Conservation (phyloP, 2,888 invertebrate species). For the Odontomyia ornata region DNA sequence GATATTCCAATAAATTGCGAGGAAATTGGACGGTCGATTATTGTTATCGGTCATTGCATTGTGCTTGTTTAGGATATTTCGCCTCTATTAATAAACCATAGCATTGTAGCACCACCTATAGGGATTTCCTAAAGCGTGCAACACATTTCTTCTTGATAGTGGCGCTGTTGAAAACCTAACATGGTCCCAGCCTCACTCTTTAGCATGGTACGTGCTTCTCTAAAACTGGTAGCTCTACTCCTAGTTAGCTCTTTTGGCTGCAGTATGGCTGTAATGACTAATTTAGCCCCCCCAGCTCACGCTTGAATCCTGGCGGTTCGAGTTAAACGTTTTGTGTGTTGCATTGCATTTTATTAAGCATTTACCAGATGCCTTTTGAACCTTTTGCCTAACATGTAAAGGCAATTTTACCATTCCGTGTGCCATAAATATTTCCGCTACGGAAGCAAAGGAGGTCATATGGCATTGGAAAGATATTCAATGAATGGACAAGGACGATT, state of each 20-base stretch:
- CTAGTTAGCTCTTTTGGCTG: too few relatives aligned
- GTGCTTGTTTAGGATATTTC: background rate
- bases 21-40: conserved; percentile 20
- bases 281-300: background rate
- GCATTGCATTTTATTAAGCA: conserved; percentile 13
- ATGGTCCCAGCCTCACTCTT: too few relatives aligned
- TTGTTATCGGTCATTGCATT: conserved; percentile 34
- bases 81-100: background rate
- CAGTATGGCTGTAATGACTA: background rate
- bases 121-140: background rate
- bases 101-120: background rate
- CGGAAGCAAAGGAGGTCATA: too few relatives aligned
- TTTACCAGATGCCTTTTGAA: conserved; percentile 22
- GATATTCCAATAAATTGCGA: conserved; percentile 8
- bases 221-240: too few relatives aligned
- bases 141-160: too few relatives aligned
- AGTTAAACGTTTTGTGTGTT: background rate
- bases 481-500: too few relatives aligned
- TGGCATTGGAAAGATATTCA: too few relatives aligned
- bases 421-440: background rate
- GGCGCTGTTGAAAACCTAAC: too few relatives aligned
- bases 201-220: too few relatives aligned
- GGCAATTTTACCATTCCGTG: background rate
- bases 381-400: background rate
- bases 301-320: background rate